Base-by-base conservation (phyloP, 2,113 vertebrate genomes). In the Haemorhous mexicanus region DNA sequence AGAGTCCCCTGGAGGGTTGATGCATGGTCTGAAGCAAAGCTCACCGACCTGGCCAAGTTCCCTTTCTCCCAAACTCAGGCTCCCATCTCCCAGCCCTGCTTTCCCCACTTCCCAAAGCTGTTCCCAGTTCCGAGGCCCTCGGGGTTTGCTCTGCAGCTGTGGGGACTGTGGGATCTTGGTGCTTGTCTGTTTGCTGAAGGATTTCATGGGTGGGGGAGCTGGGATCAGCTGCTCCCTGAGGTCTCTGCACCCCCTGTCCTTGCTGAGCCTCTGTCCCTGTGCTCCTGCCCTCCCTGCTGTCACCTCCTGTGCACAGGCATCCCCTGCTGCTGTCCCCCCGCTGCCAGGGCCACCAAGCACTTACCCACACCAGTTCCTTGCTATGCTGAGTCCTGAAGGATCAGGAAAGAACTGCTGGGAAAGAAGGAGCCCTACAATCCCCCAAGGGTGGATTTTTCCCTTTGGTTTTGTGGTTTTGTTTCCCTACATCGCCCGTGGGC, bases 111-210 rank as follows among this genome's bases (percentile, higher is more conserved):
- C 89, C 92, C 75, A 74, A 77, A 96, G 94, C 89, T 85, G 69
- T 30, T 11, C 64, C 83, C 32, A 10, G 43, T 89, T 68, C 85
- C 13, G 2, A 41, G 59, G 33, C 50, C 7, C 47, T 96, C 86
- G 58, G 93, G 24, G 23, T 70, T 95, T 89, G 91, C 88, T 84
- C 68, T 77, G 85, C 94, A 69, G 91, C 88, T 43, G 13, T 59
- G 78, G 85, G 90, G 70, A 93, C 96, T 94, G 66, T 47, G 94
- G 94, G 86, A 77, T 94, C 88, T 78, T 28, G 75, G 61, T 92
- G 90, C 44, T 96, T 80, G 56, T 23, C 79, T 41, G 30, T 72
- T 49, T 91, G 58, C 82, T 72, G 93, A 88, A 69, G 59, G 85
- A 80, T 93, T 93, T 96, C 46, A 15, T 50, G 78, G 82, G 50